Conservation (phyloP, 35 echinoderm and acorn worm species). For the Ophiothrix spiculata region DNA sequence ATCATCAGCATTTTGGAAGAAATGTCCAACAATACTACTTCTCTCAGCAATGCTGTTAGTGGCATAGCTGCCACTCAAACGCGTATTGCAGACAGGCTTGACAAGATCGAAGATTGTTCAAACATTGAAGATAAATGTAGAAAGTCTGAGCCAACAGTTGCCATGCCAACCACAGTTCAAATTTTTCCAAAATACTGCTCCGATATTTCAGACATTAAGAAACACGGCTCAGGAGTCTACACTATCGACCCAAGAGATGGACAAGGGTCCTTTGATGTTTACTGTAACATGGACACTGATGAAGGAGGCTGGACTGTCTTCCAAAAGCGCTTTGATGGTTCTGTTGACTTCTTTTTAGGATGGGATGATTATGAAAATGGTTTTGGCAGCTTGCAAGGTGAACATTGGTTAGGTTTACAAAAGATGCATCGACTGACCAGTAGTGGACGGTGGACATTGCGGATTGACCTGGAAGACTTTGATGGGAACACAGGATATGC, state of each 20-base stretch:
- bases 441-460: background rate
- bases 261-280: background rate
- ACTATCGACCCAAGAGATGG: background rate
- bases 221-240: too few species aligned
- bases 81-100: too few species aligned
- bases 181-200: too few species aligned
- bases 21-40: too few species aligned
- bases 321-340: background rate
- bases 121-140: too few species aligned
- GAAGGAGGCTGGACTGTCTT: background rate
- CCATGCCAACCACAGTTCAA: too few species aligned
- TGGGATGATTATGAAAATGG: constrained; percentile 4
- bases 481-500: background rate
- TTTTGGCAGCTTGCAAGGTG: constrained; percentile 15
- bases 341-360: background rate
- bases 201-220: too few species aligned
- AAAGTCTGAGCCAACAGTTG: too few species aligned
- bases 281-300: background rate
- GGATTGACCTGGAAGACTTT: constrained; percentile 12
- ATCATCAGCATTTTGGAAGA: too few species aligned
- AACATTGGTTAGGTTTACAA: constrained; percentile 14
- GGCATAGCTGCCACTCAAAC: too few species aligned
- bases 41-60: too few species aligned
- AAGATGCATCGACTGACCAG: background rate
- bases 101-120: too few species aligned